These are phyloP conservation scores for Anas platyrhynchos DNA, from an alignment of 2,113 vertebrate genomes.

Conservation along the genomic window DNA sequence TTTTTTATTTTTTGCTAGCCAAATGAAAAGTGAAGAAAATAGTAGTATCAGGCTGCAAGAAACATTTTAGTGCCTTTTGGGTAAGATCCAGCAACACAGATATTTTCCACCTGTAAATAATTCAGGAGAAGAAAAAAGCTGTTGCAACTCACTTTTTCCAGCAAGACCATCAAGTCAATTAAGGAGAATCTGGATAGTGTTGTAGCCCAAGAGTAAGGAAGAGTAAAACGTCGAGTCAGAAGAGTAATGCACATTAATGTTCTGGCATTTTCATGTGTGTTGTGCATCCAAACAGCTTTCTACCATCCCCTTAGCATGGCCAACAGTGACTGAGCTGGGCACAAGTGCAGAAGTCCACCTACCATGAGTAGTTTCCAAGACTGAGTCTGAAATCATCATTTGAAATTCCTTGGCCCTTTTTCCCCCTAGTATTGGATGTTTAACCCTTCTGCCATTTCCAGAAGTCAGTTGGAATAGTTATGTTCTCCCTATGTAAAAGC, in stretches of 20 bases:
- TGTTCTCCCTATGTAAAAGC: not conserved
- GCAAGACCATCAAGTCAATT: slow-evolving; percentile 41
- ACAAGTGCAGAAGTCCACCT: not conserved
- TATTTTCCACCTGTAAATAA: slow-evolving; percentile 72
- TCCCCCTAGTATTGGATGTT: not conserved
- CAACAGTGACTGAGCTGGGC: not conserved
- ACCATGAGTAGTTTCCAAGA: not conserved
- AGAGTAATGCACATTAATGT: not conserved
- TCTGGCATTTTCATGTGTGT: not conserved
- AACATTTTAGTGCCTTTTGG: slow-evolving; percentile 44
- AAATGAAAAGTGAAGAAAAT: not conserved
- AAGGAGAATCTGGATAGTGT: slow-evolving; percentile 31
- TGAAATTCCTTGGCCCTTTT: not conserved
- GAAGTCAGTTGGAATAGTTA: not conserved
- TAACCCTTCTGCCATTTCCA: not conserved
- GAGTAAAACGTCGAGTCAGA: not conserved
- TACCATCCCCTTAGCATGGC: not conserved
- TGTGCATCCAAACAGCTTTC: not conserved
- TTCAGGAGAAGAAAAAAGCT: slow-evolving; percentile 50
- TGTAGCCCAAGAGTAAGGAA: slow-evolving; percentile 13
- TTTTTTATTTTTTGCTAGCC: not conserved
- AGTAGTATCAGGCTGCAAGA: not conserved
- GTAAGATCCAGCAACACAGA: slow-evolving; percentile 43
- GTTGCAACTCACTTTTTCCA: slow-evolving; percentile 51
- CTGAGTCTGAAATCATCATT: not conserved